Conservation (phyloP, 2,888 invertebrate species). For the Salticus scenicus region DNA sequence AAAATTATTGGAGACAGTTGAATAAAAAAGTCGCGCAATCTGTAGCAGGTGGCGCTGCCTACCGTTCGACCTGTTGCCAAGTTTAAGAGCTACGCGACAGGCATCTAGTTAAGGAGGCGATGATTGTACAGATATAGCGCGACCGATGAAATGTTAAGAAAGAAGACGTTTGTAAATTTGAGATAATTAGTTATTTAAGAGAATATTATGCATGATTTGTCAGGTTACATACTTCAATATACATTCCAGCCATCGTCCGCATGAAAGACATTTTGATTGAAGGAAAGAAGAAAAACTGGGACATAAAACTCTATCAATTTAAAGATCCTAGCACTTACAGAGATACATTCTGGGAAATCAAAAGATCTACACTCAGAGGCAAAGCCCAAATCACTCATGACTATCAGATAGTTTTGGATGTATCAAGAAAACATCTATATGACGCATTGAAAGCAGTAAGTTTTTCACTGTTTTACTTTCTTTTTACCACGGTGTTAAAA, state of each 20-base stretch:
- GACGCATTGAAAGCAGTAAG: conserved; percentile 71
- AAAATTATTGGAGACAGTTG: too few relatives aligned
- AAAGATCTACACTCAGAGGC: conserved; percentile 38
- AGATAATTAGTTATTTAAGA: too few relatives aligned
- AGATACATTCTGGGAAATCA: conserved; percentile 72
- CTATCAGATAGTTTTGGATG: conserved; percentile 72
- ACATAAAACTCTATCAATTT: conserved; percentile 72
- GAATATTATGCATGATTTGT: too few relatives aligned
- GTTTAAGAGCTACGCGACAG: too few relatives aligned
- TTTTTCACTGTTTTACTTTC: background rate
- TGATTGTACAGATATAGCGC: too few relatives aligned
- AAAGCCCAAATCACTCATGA: conserved; percentile 39
- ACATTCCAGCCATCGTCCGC: conserved; percentile 71
- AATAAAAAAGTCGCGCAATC: too few relatives aligned
- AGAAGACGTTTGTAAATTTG: too few relatives aligned
- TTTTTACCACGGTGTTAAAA: too few relatives aligned
- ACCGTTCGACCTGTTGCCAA: too few relatives aligned
- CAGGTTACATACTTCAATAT: background rate
- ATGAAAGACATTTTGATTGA: conserved; percentile 72
- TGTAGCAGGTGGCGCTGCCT: too few relatives aligned
- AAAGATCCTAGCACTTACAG: conserved; percentile 63
- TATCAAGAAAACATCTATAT: conserved; percentile 71
- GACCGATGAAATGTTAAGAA: too few relatives aligned
- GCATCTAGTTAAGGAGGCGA: too few relatives aligned
- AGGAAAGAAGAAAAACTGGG: conserved; percentile 71